These are phyloP conservation scores for Latrodectus geometricus DNA, from an alignment of 1,140 invertebrate species.

Conservation along the genomic window DNA sequence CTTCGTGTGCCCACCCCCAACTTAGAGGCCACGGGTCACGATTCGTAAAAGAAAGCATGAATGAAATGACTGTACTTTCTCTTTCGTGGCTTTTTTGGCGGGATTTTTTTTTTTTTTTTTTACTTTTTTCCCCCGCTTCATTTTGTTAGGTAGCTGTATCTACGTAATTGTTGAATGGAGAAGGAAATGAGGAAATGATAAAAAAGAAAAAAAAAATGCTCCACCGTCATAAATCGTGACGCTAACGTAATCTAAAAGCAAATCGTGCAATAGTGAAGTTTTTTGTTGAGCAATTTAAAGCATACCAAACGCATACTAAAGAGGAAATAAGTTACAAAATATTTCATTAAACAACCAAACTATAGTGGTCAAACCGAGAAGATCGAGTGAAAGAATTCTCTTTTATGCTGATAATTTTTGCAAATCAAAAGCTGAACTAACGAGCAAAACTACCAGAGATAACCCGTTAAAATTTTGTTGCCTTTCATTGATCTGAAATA, in stretches of 20 bases:
- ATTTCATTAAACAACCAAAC: neutral
- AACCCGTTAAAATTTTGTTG: neutral
- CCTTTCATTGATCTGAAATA: neutral
- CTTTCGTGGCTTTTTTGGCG: slow-evolving; percentile 7
- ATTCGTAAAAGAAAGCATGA: slow-evolving; percentile 45
- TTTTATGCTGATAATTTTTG: too few relatives aligned
- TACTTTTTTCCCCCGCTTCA: neutral
- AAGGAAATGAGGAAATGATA: neutral
- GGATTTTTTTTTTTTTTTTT: slow-evolving; percentile 24
- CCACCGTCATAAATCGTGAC: neutral
- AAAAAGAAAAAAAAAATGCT: neutral
- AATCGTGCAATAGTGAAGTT: neutral
- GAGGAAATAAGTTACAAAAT: neutral
- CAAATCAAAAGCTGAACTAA: too few relatives aligned
- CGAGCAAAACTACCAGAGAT: neutral
- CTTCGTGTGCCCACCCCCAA: slow-evolving; percentile 29
- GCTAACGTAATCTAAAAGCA: neutral
- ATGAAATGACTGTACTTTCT: slow-evolving; percentile 53
- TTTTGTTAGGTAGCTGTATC: neutral
- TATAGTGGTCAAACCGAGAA: too few relatives aligned
- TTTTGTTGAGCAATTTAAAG: neutral
- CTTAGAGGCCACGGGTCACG: slow-evolving; percentile 29
- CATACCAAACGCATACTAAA: neutral
- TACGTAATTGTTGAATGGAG: neutral
- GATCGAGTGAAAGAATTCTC: too few relatives aligned